Evolutionary conservation across 2,797 vertebrate genomes (phyloP), one percentile per base, ranked within the genome.

Genomic region (Echiichthys vipera): DNA sequence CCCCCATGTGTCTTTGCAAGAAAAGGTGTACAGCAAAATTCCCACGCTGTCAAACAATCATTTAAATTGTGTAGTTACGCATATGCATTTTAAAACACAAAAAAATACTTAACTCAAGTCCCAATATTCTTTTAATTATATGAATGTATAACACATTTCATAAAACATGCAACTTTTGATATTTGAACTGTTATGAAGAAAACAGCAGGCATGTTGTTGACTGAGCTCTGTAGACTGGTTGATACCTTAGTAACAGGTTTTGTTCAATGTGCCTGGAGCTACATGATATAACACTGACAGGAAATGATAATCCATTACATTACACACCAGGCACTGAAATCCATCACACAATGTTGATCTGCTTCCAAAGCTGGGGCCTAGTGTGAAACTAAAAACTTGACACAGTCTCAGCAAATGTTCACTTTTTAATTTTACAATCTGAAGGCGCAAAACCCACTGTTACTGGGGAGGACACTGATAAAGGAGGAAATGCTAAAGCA

Each of bases 351-450:
- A 43, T 65, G 69, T 45, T 58, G 72, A 66, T 30, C 42, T 46
- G 46, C 51, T 46, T 71, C 69, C 72, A 80, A 53, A 76, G 56
- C 56, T 55, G 40, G 30, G n/a, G 42, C 43, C 46, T 63, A n/a
- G 81, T 77, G 82, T 79, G 82, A 86, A 89, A 84, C 59, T 55
- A 64, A 73, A 82, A 81, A 77, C 56, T 61, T 77, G 72, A 71
- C 79, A 78, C 68, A 65, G 64, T 57, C 66, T 84, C 51, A 43
- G 64, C 76, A 68, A 84, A 71, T 80, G 83, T 62, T 39, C 29
- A 71, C 68, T 78, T 85, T 81, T 79, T 72, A 88, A 22, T 85
- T 70, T 74, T 69, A 34, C 57, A 75, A 29, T 59, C 49, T 36
- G 46, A 65, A 62, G 22, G 27, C 77, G 62, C 53, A 62, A 61